Conservation (phyloP, 2,888 invertebrate species). For the Patella depressa region DNA sequence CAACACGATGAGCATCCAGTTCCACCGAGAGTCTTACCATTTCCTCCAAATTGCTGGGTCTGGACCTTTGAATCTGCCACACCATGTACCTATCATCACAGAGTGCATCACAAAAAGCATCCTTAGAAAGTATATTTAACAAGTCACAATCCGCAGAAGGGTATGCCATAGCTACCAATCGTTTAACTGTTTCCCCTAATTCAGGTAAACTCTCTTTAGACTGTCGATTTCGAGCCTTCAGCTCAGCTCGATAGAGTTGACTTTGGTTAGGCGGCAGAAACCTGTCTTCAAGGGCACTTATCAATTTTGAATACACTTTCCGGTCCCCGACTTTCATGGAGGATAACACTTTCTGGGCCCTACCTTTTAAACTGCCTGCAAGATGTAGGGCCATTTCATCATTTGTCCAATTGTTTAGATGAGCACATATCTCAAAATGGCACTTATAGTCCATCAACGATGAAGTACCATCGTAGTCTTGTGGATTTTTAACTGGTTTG, state of each 20-base stretch:
- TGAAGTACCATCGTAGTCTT: slow-evolving; percentile 3
- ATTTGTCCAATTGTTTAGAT: not conserved
- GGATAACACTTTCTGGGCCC: slow-evolving; percentile 1
- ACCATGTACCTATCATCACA: slow-evolving; percentile 3
- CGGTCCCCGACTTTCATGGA: not conserved
- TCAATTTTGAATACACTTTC: not conserved
- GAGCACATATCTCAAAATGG: not conserved
- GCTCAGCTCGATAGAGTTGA: not conserved
- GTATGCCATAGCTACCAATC: not conserved
- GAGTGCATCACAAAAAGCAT: slow-evolving; percentile 2
- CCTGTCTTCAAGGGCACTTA: not conserved
- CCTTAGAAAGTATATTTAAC: not conserved
- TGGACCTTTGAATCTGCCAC: slow-evolving; percentile 8
- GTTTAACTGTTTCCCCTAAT: not conserved
- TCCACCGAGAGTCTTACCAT: not conserved
- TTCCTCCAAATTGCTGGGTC: slow-evolving; percentile 3
- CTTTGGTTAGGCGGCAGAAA: not conserved
- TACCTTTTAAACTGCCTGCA: not conserved
- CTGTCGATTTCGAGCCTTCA: not conserved
- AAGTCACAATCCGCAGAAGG: slow-evolving; percentile 6
- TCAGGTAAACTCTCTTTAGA: not conserved
- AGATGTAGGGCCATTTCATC: not conserved
- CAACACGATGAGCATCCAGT: not conserved
- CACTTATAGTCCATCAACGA: not conserved
- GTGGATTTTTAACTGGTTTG: not conserved